Evolutionary conservation across 2,888 invertebrate species (phyloP).

Genomic region (Agrotis segetum): DNA sequence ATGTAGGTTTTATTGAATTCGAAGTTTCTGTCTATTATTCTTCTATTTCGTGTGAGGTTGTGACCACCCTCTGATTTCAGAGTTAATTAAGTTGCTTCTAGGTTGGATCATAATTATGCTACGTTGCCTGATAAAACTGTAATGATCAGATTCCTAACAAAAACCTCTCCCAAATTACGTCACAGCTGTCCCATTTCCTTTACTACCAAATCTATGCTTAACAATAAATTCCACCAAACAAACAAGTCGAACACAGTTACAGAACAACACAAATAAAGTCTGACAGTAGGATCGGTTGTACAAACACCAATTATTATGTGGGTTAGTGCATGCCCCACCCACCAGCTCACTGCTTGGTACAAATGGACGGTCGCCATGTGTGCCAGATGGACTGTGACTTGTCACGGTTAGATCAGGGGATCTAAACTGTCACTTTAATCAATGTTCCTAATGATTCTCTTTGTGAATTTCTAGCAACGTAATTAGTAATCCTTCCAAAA

Average conservation of each 20-base stretch:
- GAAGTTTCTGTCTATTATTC: background rate
- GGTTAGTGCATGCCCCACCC: slow-evolving; percentile 54
- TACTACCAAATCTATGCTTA: slow-evolving; percentile 13
- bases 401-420: slow-evolving; percentile 12
- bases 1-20: background rate
- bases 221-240: slow-evolving; percentile 30
- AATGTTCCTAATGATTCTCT: no score
- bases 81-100: no score
- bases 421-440: no score
- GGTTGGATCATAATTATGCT: no score
- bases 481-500: no score
- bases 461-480: no score
- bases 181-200: background rate
- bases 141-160: background rate
- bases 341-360: slow-evolving; percentile 34
- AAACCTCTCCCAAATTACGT: slow-evolving; percentile 13
- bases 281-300: slow-evolving; percentile 51
- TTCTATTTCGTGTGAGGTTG: no score
- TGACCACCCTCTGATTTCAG: no score
- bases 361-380: slow-evolving; percentile 46
- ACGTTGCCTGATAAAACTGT: background rate
- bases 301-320: slow-evolving; percentile 54
- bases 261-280: slow-evolving; percentile 41
- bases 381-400: slow-evolving; percentile 41
- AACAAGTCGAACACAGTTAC: slow-evolving; percentile 43